phyloP scores from a whole-genome alignment of 2,888 invertebrate genomes.

The Cheilosia variabilis region DNA sequence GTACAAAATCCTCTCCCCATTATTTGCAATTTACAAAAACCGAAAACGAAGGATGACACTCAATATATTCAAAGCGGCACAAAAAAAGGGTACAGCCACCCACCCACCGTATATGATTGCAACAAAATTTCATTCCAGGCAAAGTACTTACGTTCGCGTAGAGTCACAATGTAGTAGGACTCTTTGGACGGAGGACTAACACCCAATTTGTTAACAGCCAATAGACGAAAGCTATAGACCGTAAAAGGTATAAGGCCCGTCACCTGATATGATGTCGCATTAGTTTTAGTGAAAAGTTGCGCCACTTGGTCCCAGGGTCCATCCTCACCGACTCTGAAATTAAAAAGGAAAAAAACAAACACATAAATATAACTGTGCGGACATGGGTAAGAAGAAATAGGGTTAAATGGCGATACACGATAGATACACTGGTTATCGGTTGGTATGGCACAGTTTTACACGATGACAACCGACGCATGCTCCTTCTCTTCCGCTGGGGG shows the following conservation, averaged over 20 bases:
- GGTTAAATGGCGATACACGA: constrained; percentile 63
- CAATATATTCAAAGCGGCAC: not conserved
- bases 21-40: constrained; percentile 63
- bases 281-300: constrained; percentile 87
- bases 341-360: constrained; percentile 54
- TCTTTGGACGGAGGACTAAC: constrained; percentile 88
- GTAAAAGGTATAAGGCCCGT: constrained; percentile 89
- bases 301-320: constrained; percentile 87
- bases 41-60: constrained; percentile 2
- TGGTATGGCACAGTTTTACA: constrained; percentile 61
- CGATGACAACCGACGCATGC: constrained; percentile 11
- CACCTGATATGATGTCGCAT: constrained; percentile 88
- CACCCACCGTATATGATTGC: not conserved
- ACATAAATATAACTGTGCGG: not conserved
- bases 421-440: constrained; percentile 46
- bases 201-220: constrained; percentile 89
- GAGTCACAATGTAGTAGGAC: constrained; percentile 89
- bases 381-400: constrained; percentile 32
- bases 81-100: not conserved
- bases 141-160: constrained; percentile 87
- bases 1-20: constrained; percentile 18
- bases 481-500: constrained; percentile 9
- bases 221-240: constrained; percentile 89
- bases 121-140: constrained; percentile 20
- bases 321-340: constrained; percentile 87